Percentiles rank a stretch among this genome's conserved stretches.
These are phyloP conservation scores for Bryconaethiops microstoma DNA, from an alignment of 2,797 vertebrate species.

Conservation along the genomic window DNA sequence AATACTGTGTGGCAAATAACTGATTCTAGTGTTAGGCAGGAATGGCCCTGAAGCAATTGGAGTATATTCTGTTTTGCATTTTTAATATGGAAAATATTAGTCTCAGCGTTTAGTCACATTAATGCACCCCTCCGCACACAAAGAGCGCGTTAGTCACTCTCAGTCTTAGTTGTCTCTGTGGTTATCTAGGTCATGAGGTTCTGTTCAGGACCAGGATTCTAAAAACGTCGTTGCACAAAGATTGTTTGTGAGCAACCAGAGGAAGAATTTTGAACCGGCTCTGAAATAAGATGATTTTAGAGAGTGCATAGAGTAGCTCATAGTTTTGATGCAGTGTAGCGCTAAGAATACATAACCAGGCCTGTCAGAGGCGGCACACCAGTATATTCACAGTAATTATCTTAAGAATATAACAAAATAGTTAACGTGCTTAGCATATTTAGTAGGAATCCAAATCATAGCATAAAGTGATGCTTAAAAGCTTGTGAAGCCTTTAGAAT, in stretches of 20 bases:
- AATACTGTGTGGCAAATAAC: too few relatives aligned
- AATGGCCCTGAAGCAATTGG: too few relatives aligned
- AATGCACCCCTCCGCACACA: neutral
- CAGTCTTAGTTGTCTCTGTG: neutral
- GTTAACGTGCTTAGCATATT: neutral
- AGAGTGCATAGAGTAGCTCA: neutral
- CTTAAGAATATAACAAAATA: neutral
- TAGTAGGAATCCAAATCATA: neutral
- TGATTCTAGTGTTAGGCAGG: too few relatives aligned
- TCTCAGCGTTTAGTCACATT: neutral
- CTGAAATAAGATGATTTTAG: neutral
- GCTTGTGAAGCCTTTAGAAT: too few relatives aligned
- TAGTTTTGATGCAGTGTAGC: neutral
- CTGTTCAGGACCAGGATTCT: neutral
- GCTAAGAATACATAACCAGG: neutral
- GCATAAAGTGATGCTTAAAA: too few relatives aligned
- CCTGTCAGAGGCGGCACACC: neutral
- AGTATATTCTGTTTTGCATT: neutral
- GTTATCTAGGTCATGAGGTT: neutral
- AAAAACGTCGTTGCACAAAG: neutral
- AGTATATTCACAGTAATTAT: neutral
- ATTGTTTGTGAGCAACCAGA: neutral
- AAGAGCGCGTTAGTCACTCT: neutral
- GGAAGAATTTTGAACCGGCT: neutral
- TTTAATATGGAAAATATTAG: neutral